Conservation (phyloP, 2,888 invertebrate species). For the Drosophila colorata region DNA sequence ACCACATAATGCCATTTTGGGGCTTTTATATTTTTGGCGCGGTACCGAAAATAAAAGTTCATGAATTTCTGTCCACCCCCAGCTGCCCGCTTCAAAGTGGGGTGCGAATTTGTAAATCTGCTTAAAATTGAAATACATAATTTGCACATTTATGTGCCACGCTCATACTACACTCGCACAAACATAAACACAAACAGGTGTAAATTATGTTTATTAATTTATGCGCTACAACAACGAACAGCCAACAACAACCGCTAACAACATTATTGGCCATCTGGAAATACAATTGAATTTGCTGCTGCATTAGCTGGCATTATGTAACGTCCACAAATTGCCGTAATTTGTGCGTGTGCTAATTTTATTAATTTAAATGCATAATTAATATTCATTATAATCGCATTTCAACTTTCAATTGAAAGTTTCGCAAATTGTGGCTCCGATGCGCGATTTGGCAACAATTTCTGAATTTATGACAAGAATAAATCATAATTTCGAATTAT, state of each 20-base stretch:
- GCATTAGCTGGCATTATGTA: conserved; percentile 64
- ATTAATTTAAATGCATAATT: conserved; percentile 73
- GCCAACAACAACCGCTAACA: conserved; percentile 4
- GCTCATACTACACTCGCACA: conserved; percentile 4
- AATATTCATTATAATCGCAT: conserved; percentile 55
- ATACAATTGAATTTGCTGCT: conserved; percentile 59
- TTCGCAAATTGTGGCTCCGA: conserved; percentile 10
- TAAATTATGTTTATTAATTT: conserved; percentile 71
- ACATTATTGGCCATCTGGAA: conserved; percentile 48
- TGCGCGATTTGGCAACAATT: conserved; percentile 33
- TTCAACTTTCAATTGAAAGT: conserved; percentile 21
- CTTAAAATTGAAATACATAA: conserved; percentile 65
- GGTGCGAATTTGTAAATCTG: conserved; percentile 39
- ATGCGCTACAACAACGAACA: conserved; percentile 35
- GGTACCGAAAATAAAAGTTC: conserved; percentile 1
- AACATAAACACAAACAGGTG: conserved; percentile 56
- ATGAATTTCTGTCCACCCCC: conserved; percentile 2
- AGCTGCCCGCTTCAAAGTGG: conserved; percentile 1
- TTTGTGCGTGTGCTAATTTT: conserved; percentile 50
- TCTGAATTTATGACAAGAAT: conserved; percentile 40
- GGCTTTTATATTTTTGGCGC: conserved; percentile 26
- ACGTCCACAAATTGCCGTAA: conserved; percentile 35
- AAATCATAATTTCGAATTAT: conserved; percentile 48
- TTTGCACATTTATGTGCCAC: conserved; percentile 24
- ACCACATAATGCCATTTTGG: conserved; percentile 35